Evolutionary conservation across 2,113 vertebrate genomes (phyloP), one percentile per base, ranked within the genome.

Genomic region (Paratilapia polleni): DNA sequence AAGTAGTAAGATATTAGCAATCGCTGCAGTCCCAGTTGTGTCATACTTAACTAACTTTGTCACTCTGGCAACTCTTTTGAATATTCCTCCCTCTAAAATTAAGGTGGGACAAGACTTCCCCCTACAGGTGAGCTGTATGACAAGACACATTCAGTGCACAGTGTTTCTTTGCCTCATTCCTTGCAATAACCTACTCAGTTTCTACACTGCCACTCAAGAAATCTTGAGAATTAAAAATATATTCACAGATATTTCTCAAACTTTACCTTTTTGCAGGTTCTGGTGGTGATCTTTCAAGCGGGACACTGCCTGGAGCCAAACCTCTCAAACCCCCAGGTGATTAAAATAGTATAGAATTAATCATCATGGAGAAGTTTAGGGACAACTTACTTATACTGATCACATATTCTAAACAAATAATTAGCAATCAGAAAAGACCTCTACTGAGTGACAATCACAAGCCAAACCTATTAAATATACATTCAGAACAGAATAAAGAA

Each of bases 301-400:
- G 80, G 14, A 20, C 58, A 2, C 84, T 95, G 60, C 94, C 93
- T 68, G 93, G 93, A 90, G 92, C 90, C 31, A 94, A 90, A 87
- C 95, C 95, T 66, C 83, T 96, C 17, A 95, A 93, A 90, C 93
- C 95, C 24, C 95, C 95, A 92, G 95, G 95, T 96, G 57, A 89
- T 83, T 58, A 19, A 76, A 87, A 68, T n/a, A 66, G 6, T 36
- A 76, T 49, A 11, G 2, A 70, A 43, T 52, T 63, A 10, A 52
- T 58, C 1, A 31, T n/a, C n/a, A n/a, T n/a, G n/a, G n/a, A n/a
- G n/a, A n/a, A n/a, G n/a, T n/a, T n/a, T n/a, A 24, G 54, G 64
- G 8, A 47, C 17, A 43, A 80, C 4, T n/a, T 60, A 49, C 9
- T 54, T 34, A 73, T 54, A 73, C 6, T 73, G 19, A 73, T n/a